A percentile compares a stretch with the other conserved stretches of the same genome.
Evolutionary conservation across 1,140 invertebrate species (phyloP).

Genomic region (Penaeus chinensis): DNA sequence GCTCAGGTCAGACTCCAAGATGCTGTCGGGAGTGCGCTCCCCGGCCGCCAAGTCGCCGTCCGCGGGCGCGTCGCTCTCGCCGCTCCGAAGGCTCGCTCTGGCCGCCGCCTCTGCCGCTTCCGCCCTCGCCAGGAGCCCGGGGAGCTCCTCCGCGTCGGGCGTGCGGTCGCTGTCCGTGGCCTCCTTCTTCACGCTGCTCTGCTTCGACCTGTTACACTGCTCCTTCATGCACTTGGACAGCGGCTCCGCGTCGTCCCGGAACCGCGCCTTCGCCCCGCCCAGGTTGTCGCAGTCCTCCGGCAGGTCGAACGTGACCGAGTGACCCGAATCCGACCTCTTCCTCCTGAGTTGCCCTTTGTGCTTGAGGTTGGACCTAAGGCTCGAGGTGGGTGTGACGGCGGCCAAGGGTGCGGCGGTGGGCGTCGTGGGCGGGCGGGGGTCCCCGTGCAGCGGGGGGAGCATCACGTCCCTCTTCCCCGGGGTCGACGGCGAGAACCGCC

Average conservation of each 20-base stretch:
- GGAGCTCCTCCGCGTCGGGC: background rate
- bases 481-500: constrained; percentile 29
- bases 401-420: constrained; percentile 12
- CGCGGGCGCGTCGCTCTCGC: background rate
- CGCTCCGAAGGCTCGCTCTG: background rate
- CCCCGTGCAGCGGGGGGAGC: background rate
- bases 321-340: constrained; percentile 45
- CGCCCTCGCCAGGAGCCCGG: background rate
- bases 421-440: background rate
- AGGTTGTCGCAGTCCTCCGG: constrained; percentile 50
- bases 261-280: background rate
- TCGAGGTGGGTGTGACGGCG: background rate
- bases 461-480: background rate
- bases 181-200: background rate
- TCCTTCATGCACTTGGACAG: constrained; percentile 54
- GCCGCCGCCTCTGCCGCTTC: background rate
- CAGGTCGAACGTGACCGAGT: constrained; percentile 51
- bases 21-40: background rate
- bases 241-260: constrained; percentile 27
- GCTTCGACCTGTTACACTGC: constrained; percentile 38
- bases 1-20: background rate
- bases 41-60: background rate
- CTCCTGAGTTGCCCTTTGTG: constrained; percentile 26
- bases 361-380: constrained; percentile 48
- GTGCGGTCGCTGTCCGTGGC: background rate